Evolutionary conservation across 2,888 invertebrate species (phyloP), one percentile per base, ranked within the genome.

Genomic region (Malachius bipustulatus): DNA sequence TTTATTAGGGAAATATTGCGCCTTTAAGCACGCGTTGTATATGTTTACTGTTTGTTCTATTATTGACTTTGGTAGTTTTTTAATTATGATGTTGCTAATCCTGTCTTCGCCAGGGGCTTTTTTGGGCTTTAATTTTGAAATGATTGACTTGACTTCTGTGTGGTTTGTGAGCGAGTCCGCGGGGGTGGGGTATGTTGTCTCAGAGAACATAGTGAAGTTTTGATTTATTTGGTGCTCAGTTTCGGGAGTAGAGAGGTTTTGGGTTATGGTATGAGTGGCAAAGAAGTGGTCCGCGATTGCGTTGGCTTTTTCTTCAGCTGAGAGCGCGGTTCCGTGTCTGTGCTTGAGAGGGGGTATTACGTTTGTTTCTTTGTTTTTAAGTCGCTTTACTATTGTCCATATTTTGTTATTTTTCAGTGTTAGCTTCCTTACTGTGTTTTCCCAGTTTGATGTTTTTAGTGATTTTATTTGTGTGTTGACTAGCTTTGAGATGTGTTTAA

Each of bases 391-490:
- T n/a, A 24, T 24, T n/a, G 8, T 24, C 24, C 24, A 24, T 24
- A 24, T n/a, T 8, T 14, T 9, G 16, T 32, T 32, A 3, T 13
- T 3, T 13, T 16, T 16, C 8, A 9, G 8, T 3, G 16, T 32
- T n/a, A 32, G 32, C 4, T 16, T 16, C 8, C 15, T 16, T 3
- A 24, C n/a, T 12, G 13, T 24, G 4, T 32, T 15, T 16, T 32
- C 19, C 19, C 32, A 32, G 8, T 16, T 16, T 3, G 16, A 6
- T 8, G 16, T 32, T 32, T 32, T 32, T 12, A 32, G 10, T 6
- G 16, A n/a, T 4, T 16, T 16, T 3, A 32, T 13, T 3, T 13
- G 8, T 16, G 4, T 10, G 16, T 3, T 3, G 9, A 14, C 11
- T 16, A 4, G 8, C 6, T 16, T 16, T 16, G 8, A 12, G 4